Conservation (phyloP, 2,113 vertebrate species). For the Centropristis striata region DNA sequence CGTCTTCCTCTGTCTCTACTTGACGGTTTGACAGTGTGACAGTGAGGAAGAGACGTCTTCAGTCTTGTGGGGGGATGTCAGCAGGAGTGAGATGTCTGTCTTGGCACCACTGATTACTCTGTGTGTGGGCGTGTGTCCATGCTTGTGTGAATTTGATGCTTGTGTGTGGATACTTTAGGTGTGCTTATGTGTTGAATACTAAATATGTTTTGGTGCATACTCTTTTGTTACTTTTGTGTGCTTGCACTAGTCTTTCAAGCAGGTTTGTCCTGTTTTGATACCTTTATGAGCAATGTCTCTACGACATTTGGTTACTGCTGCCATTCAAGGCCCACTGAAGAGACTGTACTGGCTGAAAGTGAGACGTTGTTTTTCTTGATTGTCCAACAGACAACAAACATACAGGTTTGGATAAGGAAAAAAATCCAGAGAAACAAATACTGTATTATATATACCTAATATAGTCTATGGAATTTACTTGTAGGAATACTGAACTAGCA, state of each 20-base stretch:
- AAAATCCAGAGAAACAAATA: neutral
- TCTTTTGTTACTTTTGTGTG: neutral
- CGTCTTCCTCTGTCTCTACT: slow-evolving; percentile 71
- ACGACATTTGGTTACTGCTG: neutral
- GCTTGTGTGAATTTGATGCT: slow-evolving; percentile 49
- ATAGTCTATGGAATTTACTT: neutral
- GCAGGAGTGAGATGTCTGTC: slow-evolving; percentile 78
- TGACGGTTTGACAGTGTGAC: slow-evolving; percentile 81
- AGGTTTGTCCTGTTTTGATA: neutral
- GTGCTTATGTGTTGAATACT: slow-evolving; percentile 24
- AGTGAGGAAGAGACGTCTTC: slow-evolving; percentile 63
- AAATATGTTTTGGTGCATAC: slow-evolving; percentile 1
- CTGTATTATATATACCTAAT: neutral
- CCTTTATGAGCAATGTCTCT: neutral
- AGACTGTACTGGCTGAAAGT: neutral
- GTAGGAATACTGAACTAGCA: slow-evolving; percentile 1
- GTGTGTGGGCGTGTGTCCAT: slow-evolving; percentile 64
- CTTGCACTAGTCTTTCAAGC: neutral
- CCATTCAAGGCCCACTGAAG: neutral
- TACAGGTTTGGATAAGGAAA: neutral
- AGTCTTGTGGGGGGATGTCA: slow-evolving; percentile 74
- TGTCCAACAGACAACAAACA: neutral
- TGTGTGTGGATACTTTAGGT: slow-evolving; percentile 13
- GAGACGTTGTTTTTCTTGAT: neutral
- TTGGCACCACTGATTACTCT: slow-evolving; percentile 72